Evolutionary conservation across 2,888 invertebrate genomes (phyloP).

Genomic region (Coenonympha arcania): DNA sequence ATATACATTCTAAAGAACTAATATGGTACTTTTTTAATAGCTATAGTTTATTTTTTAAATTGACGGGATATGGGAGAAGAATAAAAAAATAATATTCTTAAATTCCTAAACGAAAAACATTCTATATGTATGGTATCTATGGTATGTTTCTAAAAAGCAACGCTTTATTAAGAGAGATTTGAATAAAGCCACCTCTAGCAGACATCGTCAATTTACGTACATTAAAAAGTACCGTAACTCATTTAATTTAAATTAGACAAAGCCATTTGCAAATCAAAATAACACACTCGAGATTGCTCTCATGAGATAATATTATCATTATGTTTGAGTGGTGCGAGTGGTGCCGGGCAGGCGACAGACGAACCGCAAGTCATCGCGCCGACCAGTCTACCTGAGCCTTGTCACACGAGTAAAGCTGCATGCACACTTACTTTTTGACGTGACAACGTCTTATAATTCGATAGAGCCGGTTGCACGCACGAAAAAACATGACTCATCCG

Average conservation of each 20-base stretch:
- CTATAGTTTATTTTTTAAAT: too few relatives aligned
- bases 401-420: constrained; percentile 23
- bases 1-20: too few relatives aligned
- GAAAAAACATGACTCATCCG: too few relatives aligned
- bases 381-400: constrained; percentile 42
- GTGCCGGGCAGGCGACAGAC: constrained; percentile 66
- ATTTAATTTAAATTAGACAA: constrained; percentile 15
- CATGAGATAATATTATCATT: constrained; percentile 72
- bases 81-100: too few relatives aligned
- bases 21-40: too few relatives aligned
- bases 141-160: too few relatives aligned
- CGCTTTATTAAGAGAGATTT: too few relatives aligned
- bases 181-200: not conserved
- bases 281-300: constrained; percentile 42
- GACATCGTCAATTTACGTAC: constrained; percentile 6
- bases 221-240: constrained; percentile 13
- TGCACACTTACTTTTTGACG: constrained; percentile 7
- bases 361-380: constrained; percentile 56
- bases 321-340: constrained; percentile 66
- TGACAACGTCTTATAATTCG: too few relatives aligned
- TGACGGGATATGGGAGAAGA: too few relatives aligned
- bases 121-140: too few relatives aligned
- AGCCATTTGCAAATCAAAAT: constrained; percentile 38
- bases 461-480: too few relatives aligned
- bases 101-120: too few relatives aligned